phyloP scores from a whole-genome alignment of 2,797 vertebrate species.

The Typhlichthys eigenmanni region DNA sequence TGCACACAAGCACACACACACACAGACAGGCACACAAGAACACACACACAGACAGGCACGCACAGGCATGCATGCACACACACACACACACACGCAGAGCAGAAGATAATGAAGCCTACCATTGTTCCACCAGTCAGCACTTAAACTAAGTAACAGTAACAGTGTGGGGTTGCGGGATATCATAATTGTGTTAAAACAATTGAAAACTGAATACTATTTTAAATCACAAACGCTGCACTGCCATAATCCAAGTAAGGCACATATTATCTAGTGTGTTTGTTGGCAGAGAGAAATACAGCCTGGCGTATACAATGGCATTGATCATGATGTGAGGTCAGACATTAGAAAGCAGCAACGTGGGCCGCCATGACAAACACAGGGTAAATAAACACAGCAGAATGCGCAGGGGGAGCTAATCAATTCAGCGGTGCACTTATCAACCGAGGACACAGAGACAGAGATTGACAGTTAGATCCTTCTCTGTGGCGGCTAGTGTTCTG shows the following conservation, averaged over 20 bases:
- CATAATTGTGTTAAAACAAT: too few species aligned
- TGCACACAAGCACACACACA: too few species aligned
- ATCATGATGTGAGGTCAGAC: not conserved
- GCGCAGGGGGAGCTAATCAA: constrained; percentile 73
- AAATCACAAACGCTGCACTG: not conserved
- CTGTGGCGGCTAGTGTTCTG: constrained; percentile 78
- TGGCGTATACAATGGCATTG: not conserved
- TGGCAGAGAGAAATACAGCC: not conserved
- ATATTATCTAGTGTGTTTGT: not conserved
- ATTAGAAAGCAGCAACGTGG: not conserved
- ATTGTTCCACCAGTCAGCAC: too few species aligned
- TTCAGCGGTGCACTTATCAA: constrained; percentile 76
- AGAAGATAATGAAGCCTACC: too few species aligned
- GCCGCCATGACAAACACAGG: constrained; percentile 13
- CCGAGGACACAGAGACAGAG: constrained; percentile 72
- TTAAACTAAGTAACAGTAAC: too few species aligned
- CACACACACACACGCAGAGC: not conserved
- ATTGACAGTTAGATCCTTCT: constrained; percentile 81
- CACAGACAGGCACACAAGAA: not conserved
- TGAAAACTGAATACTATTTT: too few species aligned
- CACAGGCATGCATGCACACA: too few species aligned
- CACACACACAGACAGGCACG: too few species aligned
- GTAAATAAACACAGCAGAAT: constrained; percentile 45
- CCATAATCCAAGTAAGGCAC: not conserved
- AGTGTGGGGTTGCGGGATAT: too few species aligned